Evolutionary conservation across 2,888 invertebrate species (phyloP), one percentile per base, ranked within the genome.

Genomic region (Apotomis betuletana): DNA sequence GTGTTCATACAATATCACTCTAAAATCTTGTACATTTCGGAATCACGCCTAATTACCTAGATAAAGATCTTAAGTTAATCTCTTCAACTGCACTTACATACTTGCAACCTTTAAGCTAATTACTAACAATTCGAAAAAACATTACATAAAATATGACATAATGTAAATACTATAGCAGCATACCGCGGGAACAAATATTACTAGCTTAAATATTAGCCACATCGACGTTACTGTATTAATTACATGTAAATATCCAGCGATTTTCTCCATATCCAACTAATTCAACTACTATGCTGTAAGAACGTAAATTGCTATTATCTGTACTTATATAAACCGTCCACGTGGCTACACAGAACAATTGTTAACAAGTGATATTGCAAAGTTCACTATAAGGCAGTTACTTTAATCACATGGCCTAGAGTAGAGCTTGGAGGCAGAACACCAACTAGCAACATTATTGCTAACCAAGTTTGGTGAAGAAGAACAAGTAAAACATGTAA

Each of bases 1-100:
- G 73, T 73, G 73, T 73, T 73, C 64, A 49, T 73, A 65, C 57
- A 65, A 65, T 73, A 73, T 73, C 73, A 73, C 73, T 58, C 63
- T 68, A 72, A 38, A 36, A 54, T 69, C 61, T 69, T 73, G 72
- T 73, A 73, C 73, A 61, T 73, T 54, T 68, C 15, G 63, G 63
- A 36, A 68, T 54, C 52, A 44, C 63, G 36, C 67, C 67, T 62
- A 62, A 46, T 72, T 67, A 68, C 36, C 58, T 72, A 68, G 51
- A 72, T 68, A 68, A 67, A 67, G 57, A 62, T 69, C 58, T 54
- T 71, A 71, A 49, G 36, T 57, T 65, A 71, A 49, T 58, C 51
- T 67, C 57, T 44, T 61, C 51, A 67, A 71, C 62, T 57, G 36
- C 57, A 13, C 51, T 27, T 27, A 27, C 44, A 58, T 58, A 71